Evolutionary conservation across 2,797 vertebrate genomes (phyloP).

Genomic region (Pogoniulus pusillus): DNA sequence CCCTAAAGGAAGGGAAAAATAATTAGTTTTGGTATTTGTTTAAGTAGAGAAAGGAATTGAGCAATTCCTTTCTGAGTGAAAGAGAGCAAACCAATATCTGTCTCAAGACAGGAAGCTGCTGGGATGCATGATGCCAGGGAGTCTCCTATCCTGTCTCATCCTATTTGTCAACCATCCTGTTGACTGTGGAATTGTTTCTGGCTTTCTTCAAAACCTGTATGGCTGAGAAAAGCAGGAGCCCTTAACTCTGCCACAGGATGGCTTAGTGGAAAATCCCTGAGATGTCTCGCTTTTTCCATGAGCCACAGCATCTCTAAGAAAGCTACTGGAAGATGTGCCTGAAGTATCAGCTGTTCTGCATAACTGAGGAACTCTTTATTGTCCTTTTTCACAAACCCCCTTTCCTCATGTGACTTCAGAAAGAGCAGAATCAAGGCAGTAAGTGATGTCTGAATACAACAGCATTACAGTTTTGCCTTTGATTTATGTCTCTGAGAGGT

Average conservation of each 20-base stretch:
- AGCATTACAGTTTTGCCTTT: not conserved
- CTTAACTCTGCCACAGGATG: slow-evolving; percentile 35
- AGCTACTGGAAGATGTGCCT: not conserved
- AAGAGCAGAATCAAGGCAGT: slow-evolving; percentile 18
- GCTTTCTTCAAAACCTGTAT: slow-evolving; percentile 25
- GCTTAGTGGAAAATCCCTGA: slow-evolving; percentile 47
- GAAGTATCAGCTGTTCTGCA: not conserved
- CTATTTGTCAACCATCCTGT: slow-evolving; percentile 62
- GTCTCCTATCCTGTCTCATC: slow-evolving; percentile 69
- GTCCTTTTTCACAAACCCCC: not conserved
- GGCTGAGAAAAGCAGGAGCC: slow-evolving; percentile 5
- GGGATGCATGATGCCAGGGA: not conserved
- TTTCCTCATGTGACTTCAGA: not conserved
- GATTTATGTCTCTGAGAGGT: not conserved
- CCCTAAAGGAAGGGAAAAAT: not conserved
- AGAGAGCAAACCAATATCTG: not conserved
- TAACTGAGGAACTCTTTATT: not conserved
- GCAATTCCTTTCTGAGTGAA: not conserved
- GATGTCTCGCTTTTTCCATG: slow-evolving; percentile 32
- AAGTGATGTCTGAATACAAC: not conserved
- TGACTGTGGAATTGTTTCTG: slow-evolving; percentile 63
- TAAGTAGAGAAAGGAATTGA: not conserved
- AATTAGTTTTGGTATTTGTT: not conserved
- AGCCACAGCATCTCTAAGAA: slow-evolving; percentile 8
- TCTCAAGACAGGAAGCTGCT: not conserved